phyloP scores from a whole-genome alignment of 2,797 vertebrate species.

The Leuciscus waleckii region DNA sequence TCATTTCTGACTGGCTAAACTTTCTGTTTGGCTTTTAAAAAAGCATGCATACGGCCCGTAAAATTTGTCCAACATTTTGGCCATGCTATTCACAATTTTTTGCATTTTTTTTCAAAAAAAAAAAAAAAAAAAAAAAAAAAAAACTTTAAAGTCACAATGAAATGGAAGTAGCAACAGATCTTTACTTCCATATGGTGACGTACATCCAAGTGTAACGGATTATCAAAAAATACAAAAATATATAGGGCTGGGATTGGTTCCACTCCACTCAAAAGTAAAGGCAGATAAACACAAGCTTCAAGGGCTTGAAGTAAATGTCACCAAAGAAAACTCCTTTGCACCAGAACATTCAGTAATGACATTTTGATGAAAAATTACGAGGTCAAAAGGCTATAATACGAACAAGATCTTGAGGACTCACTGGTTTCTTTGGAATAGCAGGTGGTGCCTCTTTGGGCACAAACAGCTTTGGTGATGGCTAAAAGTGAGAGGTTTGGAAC shows the following conservation, averaged over 20 bases:
- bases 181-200: neutral
- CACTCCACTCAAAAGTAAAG: no score
- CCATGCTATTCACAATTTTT: no score
- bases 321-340: neutral
- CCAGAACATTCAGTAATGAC: neutral
- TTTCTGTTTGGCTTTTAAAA: neutral
- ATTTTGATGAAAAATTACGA: neutral
- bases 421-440: slow-evolving; percentile 73
- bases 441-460: slow-evolving; percentile 69
- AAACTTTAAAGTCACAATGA: neutral
- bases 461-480: slow-evolving; percentile 67
- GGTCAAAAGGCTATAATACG: neutral
- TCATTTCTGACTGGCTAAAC: neutral
- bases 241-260: neutral
- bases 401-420: slow-evolving; percentile 63
- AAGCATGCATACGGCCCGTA: neutral
- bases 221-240: neutral
- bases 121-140: neutral
- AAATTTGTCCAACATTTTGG: neutral
- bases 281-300: neutral
- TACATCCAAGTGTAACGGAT: neutral
- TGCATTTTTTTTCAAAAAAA: no score
- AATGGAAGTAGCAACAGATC: neutral
- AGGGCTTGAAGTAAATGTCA: neutral
- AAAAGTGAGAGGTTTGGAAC: slow-evolving; percentile 64